Conservation (phyloP, 2,113 vertebrate species). For the Onychostoma macrolepis region DNA sequence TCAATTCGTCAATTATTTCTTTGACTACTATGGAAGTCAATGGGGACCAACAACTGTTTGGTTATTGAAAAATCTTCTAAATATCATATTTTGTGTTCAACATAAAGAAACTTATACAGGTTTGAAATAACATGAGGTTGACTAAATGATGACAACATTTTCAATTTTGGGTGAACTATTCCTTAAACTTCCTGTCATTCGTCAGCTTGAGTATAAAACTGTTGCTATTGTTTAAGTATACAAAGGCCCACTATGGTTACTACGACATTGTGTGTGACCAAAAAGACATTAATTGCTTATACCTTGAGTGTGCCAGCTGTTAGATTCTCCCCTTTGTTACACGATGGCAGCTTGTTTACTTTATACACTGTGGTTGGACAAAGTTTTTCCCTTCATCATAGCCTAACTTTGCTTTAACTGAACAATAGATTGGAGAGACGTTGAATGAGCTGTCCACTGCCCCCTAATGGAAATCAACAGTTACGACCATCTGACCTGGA, state of each 20-base stretch:
- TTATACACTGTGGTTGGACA: background rate
- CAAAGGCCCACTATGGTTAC: background rate
- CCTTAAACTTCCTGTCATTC: too few relatives aligned
- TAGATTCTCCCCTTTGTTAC: background rate
- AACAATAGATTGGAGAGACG: background rate
- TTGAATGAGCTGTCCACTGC: conserved; percentile 18
- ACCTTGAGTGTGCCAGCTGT: background rate
- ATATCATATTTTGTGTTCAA: too few relatives aligned
- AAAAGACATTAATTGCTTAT: background rate
- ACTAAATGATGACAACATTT: too few relatives aligned
- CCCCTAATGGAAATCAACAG: conserved; percentile 36
- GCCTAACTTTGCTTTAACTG: conserved; percentile 5
- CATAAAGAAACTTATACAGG: too few relatives aligned
- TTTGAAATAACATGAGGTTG: too few relatives aligned
- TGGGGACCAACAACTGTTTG: too few relatives aligned
- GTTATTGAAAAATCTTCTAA: too few relatives aligned
- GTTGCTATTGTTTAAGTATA: conserved; percentile 2
- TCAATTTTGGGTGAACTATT: too few relatives aligned
- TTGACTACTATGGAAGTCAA: too few relatives aligned
- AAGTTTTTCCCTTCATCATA: background rate
- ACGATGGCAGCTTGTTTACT: conserved; percentile 8
- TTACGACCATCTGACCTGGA: conserved; percentile 53
- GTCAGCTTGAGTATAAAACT: too few relatives aligned
- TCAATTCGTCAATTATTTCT: too few relatives aligned
- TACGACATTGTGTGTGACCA: background rate